phyloP scores from a whole-genome alignment of 2,888 invertebrate species.

The Nomada fabriciana region DNA sequence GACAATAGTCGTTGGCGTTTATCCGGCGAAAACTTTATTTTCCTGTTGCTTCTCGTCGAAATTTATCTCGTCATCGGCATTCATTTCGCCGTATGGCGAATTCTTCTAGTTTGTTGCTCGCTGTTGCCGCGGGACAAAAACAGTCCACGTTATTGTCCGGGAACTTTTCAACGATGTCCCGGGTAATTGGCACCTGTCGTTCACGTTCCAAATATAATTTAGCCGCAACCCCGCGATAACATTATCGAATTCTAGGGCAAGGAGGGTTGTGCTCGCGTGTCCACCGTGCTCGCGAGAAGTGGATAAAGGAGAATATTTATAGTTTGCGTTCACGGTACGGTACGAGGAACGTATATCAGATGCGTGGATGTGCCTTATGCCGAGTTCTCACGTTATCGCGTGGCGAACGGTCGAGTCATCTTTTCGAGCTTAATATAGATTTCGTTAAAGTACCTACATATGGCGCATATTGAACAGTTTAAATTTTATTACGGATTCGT shows the following conservation, averaged over 20 bases:
- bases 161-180: slow-evolving; percentile 22
- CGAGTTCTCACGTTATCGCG: slow-evolving; percentile 73
- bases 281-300: slow-evolving; percentile 54
- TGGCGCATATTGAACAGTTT: slow-evolving; percentile 1
- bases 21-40: too few species aligned
- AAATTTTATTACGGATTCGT: slow-evolving; percentile 1
- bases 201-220: slow-evolving; percentile 43
- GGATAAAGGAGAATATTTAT: slow-evolving; percentile 68
- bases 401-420: slow-evolving; percentile 63
- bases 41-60: too few species aligned
- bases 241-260: slow-evolving; percentile 53
- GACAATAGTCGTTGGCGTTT: too few species aligned
- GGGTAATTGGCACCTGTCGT: slow-evolving; percentile 43
- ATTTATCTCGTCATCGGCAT: too few species aligned
- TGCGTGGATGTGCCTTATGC: slow-evolving; percentile 67
- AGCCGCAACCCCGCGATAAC: slow-evolving; percentile 45
- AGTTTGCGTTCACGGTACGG: slow-evolving; percentile 63
- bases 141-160: neutral
- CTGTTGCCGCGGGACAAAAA: neutral
- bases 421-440: slow-evolving; percentile 56
- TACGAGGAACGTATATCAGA: slow-evolving; percentile 57
- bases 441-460: slow-evolving; percentile 15
- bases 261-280: slow-evolving; percentile 51
- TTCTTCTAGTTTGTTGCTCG: neutral
- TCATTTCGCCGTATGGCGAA: too few species aligned